Evolutionary conservation across 2,888 invertebrate species (phyloP).

Genomic region (Frankliniella fusca): DNA sequence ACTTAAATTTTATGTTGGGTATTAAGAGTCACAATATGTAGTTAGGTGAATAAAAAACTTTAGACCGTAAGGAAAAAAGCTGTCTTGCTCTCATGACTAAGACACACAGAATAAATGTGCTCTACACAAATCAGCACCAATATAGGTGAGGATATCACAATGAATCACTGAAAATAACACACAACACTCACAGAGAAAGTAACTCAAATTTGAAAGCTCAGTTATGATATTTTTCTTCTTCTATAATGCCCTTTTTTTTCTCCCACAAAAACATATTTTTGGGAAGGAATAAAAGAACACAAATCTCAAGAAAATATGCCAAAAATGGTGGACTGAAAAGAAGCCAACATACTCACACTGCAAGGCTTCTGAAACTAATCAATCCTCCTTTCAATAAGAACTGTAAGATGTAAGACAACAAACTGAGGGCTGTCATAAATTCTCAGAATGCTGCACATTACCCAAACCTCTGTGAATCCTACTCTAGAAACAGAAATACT

Average conservation of each 20-base stretch:
- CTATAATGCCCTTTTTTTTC: not conserved
- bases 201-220: not conserved
- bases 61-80: no score
- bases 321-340: not conserved
- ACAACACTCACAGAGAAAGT: not conserved
- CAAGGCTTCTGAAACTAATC: not conserved
- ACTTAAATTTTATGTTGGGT: no score
- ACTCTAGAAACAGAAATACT: not conserved
- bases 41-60: not conserved
- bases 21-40: no score
- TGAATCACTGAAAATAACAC: not conserved
- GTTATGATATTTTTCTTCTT: not conserved
- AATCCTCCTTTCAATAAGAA: not conserved
- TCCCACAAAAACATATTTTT: not conserved
- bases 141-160: not conserved
- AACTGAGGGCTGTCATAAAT: constrained; percentile 16
- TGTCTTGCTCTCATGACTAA: not conserved
- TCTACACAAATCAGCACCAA: constrained; percentile 9
- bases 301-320: not conserved
- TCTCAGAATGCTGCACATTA: not conserved
- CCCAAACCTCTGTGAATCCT: not conserved
- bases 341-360: not conserved
- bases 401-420: not conserved
- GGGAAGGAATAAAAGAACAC: not conserved
- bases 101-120: constrained; percentile 5